Evolutionary conservation across 1,140 invertebrate genomes (phyloP).

Genomic region (Steinernema khuongi): DNA sequence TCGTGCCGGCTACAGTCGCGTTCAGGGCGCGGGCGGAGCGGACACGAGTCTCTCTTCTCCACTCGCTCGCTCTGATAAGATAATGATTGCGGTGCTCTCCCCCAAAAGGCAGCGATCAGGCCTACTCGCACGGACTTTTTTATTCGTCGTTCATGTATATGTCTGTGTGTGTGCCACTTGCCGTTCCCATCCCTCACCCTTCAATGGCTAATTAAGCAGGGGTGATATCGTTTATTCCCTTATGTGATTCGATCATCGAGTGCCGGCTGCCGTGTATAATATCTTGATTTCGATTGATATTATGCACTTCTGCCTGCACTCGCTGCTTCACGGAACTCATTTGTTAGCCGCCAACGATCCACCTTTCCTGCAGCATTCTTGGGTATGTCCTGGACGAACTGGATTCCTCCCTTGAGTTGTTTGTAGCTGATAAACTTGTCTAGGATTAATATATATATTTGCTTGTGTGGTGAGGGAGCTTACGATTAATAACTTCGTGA

Average conservation of each 20-base stretch:
- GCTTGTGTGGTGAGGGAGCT: neutral
- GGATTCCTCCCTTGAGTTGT: neutral
- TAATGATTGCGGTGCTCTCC: neutral
- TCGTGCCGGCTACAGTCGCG: neutral
- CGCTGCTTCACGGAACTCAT: neutral
- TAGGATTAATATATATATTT: neutral
- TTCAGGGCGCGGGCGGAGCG: neutral
- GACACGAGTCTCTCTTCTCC: neutral
- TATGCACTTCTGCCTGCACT: conserved; percentile 15
- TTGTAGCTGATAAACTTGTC: neutral
- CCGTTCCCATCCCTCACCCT: neutral
- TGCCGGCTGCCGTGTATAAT: conserved; percentile 10
- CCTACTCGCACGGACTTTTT: neutral
- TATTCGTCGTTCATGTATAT: neutral
- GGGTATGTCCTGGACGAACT: neutral
- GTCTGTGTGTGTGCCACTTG: neutral
- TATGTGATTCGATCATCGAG: neutral
- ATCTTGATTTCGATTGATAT: neutral
- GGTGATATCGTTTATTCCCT: neutral
- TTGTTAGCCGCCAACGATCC: neutral
- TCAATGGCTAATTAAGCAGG: neutral
- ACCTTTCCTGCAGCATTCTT: neutral
- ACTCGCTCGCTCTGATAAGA: neutral
- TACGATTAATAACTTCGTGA: neutral
- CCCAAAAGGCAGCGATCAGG: conserved; percentile 8